Evolutionary conservation across 2,888 invertebrate species (phyloP).

Genomic region (Formica aserva): DNA sequence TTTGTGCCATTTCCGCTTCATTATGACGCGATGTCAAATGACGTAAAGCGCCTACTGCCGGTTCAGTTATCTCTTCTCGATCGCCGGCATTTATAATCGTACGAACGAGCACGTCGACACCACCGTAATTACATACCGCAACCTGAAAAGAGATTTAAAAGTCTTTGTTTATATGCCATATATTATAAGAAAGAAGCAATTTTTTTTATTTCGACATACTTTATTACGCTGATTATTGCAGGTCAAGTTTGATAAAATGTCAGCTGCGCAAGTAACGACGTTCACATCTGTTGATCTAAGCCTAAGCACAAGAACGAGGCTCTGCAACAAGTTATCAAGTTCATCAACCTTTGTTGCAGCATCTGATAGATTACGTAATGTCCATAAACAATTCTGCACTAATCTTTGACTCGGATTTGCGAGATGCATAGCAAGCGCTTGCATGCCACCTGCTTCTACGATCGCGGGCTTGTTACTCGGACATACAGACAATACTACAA

Average conservation of each 20-base stretch:
- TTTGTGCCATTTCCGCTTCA: conserved; percentile 99
- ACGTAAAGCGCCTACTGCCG: conserved; percentile 99
- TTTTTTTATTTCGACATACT: conserved; percentile 86
- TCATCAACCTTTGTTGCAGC: conserved; percentile 99
- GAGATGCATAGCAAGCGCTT: conserved; percentile 97
- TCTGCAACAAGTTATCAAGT: conserved; percentile 93
- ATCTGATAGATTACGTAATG: conserved; percentile 98
- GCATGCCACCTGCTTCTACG: conserved; percentile 99
- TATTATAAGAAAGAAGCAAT: not conserved
- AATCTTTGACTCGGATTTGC: conserved; percentile 97
- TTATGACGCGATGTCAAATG: conserved; percentile 98
- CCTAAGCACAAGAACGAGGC: conserved; percentile 96
- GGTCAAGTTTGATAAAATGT: conserved; percentile 99
- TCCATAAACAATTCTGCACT: conserved; percentile 99
- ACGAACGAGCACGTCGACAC: conserved; percentile 98
- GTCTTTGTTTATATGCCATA: not conserved
- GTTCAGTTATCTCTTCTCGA: conserved; percentile 99
- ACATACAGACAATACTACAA: conserved; percentile 96
- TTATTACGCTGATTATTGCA: conserved; percentile 99
- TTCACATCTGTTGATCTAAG: conserved; percentile 97
- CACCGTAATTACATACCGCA: conserved; percentile 97
- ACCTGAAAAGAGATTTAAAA: conserved; percentile 83
- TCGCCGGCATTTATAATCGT: conserved; percentile 98
- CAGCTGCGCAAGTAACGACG: conserved; percentile 99
- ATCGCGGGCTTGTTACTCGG: conserved; percentile 99